Evolutionary conservation across 1,140 invertebrate species (phyloP), one percentile per base, ranked within the genome.

Genomic region (Papilio polyxenes): DNA sequence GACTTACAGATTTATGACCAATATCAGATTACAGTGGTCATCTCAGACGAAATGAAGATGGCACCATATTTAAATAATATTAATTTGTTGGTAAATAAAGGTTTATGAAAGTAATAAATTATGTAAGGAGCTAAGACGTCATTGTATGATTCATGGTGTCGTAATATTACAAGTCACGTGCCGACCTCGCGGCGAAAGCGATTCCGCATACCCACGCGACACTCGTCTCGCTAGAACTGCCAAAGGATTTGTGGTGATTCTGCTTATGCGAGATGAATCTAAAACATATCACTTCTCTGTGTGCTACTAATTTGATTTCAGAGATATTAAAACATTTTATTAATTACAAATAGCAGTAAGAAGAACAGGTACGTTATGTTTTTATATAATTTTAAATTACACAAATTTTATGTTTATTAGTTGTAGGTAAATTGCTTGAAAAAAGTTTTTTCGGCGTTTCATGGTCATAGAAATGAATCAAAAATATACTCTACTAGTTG

Each of bases 81-180:
- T 31, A 65, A 65, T 10, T 65, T 65, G 62, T 65, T 31, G n/a
- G 62, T 65, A 65, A 65, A 69, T 69, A 37, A 69, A 69, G 13
- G 65, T 0, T 37, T 69, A 69, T 37, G 65, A 37, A 69, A 1
- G 23, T 69, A 69, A 69, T 69, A 69, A 69, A 69, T 69, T 69
- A 69, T 40, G 11, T 69, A 37, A 69, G 65, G 1, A 69, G 65
- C 65, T 69, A 31, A 69, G 65, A 31, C 65, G 65, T 69, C 65
- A 69, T 69, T 69, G 65, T 69, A 15, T 69, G 65, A 69, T 69
- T 69, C 65, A 69, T 69, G 31, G 65, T 10, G 65, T 69, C 65
- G 11, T 69, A 69, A 69, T 69, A 31, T 69, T 69, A 69, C 65
- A 69, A 31, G 65, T 69, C 65, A 69, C 65, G 65, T 69, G 9